Evolutionary conservation across 2,113 vertebrate species (phyloP), one percentile per base, ranked within the genome.

Genomic region (Sarotherodon lohbergeri): DNA sequence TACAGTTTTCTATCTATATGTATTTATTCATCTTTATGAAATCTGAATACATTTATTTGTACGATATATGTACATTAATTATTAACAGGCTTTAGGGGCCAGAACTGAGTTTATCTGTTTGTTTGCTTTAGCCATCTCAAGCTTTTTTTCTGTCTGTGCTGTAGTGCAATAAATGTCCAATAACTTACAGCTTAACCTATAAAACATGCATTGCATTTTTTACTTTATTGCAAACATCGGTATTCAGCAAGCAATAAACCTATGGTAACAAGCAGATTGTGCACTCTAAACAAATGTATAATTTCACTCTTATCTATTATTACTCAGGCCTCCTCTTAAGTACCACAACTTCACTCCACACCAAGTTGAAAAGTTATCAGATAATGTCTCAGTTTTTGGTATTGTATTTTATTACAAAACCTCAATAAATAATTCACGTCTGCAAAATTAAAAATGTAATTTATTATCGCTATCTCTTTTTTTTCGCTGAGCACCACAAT

Each of bases 31-130:
- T 41, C 48, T 29, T 84, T 16, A 71, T 93, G 55, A 90, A 91
- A 92, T 79, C 90, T 93, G 43, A 79, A 92, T 80, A 29, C 2
- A 34, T 81, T 36, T 80, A 10, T 85, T 82, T 83, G 59, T 87
- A 14, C 79, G 39, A 84, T 79, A 90, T 71, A 85, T 76, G 83
- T 27, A 14, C 68, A 91, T 91, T 24, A 86, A 93, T 93, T 88
- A 90, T 93, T 93, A 19, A 92, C 80, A 86, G 3, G n/a, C 59
- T 87, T 78, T 43, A 85, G 68, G 78, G 88, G 83, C 63, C 43
- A 68, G 56, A 78, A 41, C 86, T 88, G 68, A 80, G 82, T 92
- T 87, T 81, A 80, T 86, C 24, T 32, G 41, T 87, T 89, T 91
- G 56, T 90, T 93, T 66, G 81, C 56, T 81, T 50, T 32, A 79